These are phyloP conservation scores for Nymphalis urticae DNA, from an alignment of 2,888 invertebrate species.

Conservation along the genomic window DNA sequence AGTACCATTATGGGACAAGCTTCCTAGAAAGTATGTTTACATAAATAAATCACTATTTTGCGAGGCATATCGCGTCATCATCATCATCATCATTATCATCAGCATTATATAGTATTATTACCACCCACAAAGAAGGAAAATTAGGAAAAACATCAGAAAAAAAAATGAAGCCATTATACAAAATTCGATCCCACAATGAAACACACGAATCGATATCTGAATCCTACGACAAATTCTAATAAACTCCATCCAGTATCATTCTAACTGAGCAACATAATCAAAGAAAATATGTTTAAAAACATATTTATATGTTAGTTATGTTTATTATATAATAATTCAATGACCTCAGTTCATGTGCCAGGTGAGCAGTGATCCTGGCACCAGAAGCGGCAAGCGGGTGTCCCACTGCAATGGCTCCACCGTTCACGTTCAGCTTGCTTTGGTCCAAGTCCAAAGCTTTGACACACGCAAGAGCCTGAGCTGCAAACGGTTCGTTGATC, in stretches of 20 bases:
- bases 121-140: no score
- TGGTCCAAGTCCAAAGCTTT: conserved; percentile 93
- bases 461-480: conserved; percentile 95
- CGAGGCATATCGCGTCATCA: no score
- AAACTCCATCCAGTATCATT: neutral
- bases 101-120: no score
- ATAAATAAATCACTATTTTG: no score
- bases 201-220: neutral
- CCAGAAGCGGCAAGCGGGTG: conserved; percentile 98
- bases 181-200: no score
- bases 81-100: no score
- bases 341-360: conserved; percentile 95
- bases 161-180: no score
- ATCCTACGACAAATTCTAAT: neutral
- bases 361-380: conserved; percentile 93
- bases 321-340: conserved; percentile 10
- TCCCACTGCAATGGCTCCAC: conserved; percentile 98
- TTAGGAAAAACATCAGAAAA: no score
- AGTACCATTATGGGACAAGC: no score
- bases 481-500: conserved; percentile 99
- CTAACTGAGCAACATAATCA: neutral
- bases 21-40: no score
- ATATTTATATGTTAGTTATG: no score
- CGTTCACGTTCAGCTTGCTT: conserved; percentile 94
- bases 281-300: no score